Percentiles rank a stretch among this genome's conserved stretches.
These are phyloP conservation scores for Lophius americanus DNA, from an alignment of 2,797 vertebrate genomes.

Conservation along the genomic window DNA sequence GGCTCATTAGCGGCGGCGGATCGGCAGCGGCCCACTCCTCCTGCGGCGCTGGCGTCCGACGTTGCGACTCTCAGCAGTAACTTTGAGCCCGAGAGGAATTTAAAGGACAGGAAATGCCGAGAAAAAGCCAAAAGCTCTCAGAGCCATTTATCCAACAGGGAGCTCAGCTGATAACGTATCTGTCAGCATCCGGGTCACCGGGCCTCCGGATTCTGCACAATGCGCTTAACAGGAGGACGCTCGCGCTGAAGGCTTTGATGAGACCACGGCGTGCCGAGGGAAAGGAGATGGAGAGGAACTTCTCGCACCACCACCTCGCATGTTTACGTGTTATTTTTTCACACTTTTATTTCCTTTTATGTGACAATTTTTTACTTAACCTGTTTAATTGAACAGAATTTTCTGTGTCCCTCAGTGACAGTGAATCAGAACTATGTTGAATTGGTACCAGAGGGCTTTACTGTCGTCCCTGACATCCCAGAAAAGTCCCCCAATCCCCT, in stretches of 20 bases:
- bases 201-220: slow-evolving; percentile 7
- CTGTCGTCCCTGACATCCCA: too few relatives aligned
- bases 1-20: background rate
- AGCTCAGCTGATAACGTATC: slow-evolving; percentile 45
- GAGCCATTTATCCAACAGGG: slow-evolving; percentile 3
- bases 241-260: slow-evolving; percentile 13
- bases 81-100: slow-evolving; percentile 40
- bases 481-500: too few relatives aligned
- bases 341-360: too few relatives aligned
- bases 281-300: background rate
- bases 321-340: too few relatives aligned
- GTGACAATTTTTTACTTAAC: too few relatives aligned
- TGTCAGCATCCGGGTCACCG: slow-evolving; percentile 20
- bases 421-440: too few relatives aligned
- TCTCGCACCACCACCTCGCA: background rate
- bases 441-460: too few relatives aligned
- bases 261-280: background rate
- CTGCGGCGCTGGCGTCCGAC: slow-evolving; percentile 7
- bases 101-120: slow-evolving; percentile 59
- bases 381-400: too few relatives aligned
- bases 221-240: background rate
- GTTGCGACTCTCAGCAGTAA: slow-evolving; percentile 19
- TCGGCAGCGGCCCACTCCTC: slow-evolving; percentile 6
- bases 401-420: too few relatives aligned
- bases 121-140: slow-evolving; percentile 22